These are phyloP conservation scores for Sebastes iracundus DNA, from an alignment of 2,797 vertebrate genomes.

Conservation along the genomic window DNA sequence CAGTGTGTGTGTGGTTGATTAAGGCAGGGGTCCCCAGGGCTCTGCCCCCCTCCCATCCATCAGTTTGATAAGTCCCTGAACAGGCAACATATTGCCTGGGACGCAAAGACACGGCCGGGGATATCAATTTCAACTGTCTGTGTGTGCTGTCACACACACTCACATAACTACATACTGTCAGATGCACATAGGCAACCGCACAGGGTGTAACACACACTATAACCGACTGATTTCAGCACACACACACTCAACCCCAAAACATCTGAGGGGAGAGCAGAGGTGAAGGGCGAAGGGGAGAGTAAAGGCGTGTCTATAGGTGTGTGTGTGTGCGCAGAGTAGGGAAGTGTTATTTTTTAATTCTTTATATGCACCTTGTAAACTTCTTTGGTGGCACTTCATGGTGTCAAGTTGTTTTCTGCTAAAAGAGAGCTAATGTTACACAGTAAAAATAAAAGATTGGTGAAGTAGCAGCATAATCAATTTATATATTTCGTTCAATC, in stretches of 20 bases:
- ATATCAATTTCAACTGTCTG: constrained; percentile 90
- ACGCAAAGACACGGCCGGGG: constrained; percentile 84
- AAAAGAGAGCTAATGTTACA: background rate
- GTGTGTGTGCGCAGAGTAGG: constrained; percentile 2
- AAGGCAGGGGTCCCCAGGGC: constrained; percentile 87
- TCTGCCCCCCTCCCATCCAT: constrained; percentile 90
- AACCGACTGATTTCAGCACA: constrained; percentile 6
- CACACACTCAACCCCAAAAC: constrained; percentile 6
- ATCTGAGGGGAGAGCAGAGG: constrained; percentile 27
- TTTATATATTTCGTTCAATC: background rate
- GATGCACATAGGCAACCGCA: constrained; percentile 1
- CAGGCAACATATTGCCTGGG: constrained; percentile 93
- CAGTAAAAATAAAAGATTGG: background rate
- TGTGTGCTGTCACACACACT: constrained; percentile 30
- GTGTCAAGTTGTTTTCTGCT: background rate
- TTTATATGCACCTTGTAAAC: background rate
- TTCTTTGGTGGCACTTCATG: constrained; percentile 7
- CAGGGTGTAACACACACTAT: constrained; percentile 1
- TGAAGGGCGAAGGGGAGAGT: constrained; percentile 6
- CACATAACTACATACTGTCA: constrained; percentile 27
- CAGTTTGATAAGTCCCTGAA: constrained; percentile 93
- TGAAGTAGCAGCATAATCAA: background rate
- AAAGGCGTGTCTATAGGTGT: background rate
- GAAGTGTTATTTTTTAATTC: background rate
- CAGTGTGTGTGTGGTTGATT: constrained; percentile 82